phyloP scores from a whole-genome alignment of 2,113 vertebrate species.

The Maccullochella peelii region DNA sequence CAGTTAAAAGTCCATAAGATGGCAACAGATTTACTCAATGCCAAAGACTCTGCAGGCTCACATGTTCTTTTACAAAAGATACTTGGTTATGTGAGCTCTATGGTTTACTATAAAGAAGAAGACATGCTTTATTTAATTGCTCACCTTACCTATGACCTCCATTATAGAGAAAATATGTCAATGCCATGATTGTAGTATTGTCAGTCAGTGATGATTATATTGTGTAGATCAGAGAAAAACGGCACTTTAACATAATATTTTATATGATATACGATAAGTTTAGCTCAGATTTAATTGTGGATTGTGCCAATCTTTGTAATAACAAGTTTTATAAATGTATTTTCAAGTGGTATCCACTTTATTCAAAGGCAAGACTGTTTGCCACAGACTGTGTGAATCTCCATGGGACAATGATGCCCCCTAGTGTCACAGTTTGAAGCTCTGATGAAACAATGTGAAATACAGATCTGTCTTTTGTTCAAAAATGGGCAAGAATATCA shows the following conservation, averaged over 20 bases:
- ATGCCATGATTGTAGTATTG: neutral
- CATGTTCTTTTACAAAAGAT: neutral
- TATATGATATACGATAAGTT: neutral
- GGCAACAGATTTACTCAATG: neutral
- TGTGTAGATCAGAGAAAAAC: neutral
- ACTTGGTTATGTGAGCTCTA: neutral
- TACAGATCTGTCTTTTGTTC: neutral
- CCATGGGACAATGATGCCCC: conserved; percentile 41
- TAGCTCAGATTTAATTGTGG: neutral
- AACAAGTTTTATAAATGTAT: neutral
- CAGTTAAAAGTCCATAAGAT: neutral
- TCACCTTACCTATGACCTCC: neutral
- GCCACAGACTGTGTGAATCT: neutral
- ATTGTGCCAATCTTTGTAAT: neutral
- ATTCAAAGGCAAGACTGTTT: neutral
- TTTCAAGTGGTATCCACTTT: neutral
- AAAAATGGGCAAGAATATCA: neutral
- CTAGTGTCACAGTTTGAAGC: conserved; percentile 41
- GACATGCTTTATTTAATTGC: neutral
- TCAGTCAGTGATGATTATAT: neutral
- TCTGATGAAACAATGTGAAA: conserved; percentile 2
- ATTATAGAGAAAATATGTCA: conserved; percentile 1
- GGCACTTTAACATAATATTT: neutral
- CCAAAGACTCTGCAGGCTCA: neutral
- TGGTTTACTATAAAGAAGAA: conserved; percentile 4